Conservation (phyloP, 2,888 invertebrate genomes). For the Eubasilissa splendida region DNA sequence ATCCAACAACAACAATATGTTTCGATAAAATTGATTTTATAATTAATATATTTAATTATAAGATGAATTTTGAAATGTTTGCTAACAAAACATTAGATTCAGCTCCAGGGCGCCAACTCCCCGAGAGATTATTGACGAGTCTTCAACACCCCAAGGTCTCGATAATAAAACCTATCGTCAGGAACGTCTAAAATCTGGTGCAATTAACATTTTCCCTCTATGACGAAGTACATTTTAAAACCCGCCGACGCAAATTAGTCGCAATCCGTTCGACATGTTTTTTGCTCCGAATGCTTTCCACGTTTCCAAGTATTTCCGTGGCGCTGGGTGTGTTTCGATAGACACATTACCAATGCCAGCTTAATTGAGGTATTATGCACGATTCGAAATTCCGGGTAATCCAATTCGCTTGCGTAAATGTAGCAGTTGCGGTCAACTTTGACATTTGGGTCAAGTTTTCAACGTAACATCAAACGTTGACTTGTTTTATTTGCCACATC, state of each 20-base stretch:
- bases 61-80: too few relatives aligned
- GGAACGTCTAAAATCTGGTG: constrained; percentile 1
- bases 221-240: background rate
- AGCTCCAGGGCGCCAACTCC: too few relatives aligned
- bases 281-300: background rate
- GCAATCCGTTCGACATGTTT: background rate
- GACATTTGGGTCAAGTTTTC: constrained; percentile 7
- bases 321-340: background rate
- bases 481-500: too few relatives aligned
- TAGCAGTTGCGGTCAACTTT: constrained; percentile 6
- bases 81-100: too few relatives aligned
- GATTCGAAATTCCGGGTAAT: background rate
- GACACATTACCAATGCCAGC: constrained; percentile 7
- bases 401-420: constrained; percentile 19
- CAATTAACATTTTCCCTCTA: constrained; percentile 1
- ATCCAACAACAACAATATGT: too few relatives aligned
- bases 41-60: too few relatives aligned
- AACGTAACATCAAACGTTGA: background rate
- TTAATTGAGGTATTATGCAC: background rate
- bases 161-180: background rate
- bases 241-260: background rate
- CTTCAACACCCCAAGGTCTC: too few relatives aligned
- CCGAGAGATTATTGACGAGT: too few relatives aligned
- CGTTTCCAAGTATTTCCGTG: constrained; percentile 4
- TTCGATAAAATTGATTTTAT: too few relatives aligned